A percentile compares a stretch with the other conserved stretches of the same genome.
Conservation (phyloP, 2,888 invertebrate genomes). For the Unio delphinus region DNA sequence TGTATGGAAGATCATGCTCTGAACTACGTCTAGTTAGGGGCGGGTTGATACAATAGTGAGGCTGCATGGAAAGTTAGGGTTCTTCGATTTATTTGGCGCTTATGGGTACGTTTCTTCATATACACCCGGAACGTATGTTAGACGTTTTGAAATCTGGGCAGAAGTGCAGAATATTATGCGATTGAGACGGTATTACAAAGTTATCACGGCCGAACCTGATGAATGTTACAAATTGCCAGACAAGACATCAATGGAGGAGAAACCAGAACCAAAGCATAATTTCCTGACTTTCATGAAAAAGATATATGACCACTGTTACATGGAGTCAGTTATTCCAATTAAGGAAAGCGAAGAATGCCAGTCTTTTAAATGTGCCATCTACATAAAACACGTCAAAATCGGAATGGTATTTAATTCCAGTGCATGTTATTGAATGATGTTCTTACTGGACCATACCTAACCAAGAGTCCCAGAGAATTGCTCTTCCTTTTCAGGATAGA, state of each 20-base stretch:
- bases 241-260: neutral
- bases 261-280: no score
- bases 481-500: slow-evolving; percentile 6
- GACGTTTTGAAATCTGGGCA: slow-evolving; percentile 9
- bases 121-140: slow-evolving; percentile 12
- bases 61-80: neutral
- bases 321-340: no score
- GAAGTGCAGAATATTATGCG: slow-evolving; percentile 12
- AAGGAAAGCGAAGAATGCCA: no score
- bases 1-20: slow-evolving; percentile 9
- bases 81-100: slow-evolving; percentile 8
- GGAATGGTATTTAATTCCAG: no score
- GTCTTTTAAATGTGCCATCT: no score
- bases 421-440: slow-evolving; percentile 6
- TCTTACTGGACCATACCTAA: slow-evolving; percentile 10
- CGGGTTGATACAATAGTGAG: neutral
- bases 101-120: neutral
- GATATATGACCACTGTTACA: no score
- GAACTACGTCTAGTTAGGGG: slow-evolving; percentile 8
- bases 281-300: no score
- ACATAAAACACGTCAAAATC: no score
- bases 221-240: slow-evolving; percentile 25
- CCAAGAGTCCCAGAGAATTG: slow-evolving; percentile 3
- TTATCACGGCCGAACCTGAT: slow-evolving; percentile 16
- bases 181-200: slow-evolving; percentile 12